A percentile compares a stretch with the other conserved stretches of the same genome.
Conservation (phyloP, 1,140 invertebrate species). For the Saccostrea glomerata region DNA sequence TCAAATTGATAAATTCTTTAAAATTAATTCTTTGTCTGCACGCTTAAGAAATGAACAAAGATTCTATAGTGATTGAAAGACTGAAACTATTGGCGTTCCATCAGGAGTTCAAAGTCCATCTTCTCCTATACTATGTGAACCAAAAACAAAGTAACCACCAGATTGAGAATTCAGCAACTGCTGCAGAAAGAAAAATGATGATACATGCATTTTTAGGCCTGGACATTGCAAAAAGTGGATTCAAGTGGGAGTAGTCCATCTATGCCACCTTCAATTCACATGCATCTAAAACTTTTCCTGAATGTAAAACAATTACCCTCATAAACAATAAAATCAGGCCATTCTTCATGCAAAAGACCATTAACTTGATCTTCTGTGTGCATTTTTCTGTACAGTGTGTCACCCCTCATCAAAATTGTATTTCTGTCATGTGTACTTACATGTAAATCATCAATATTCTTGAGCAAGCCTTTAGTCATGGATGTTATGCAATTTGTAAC, state of each 20-base stretch:
- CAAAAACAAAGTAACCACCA: background rate
- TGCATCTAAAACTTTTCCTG: background rate
- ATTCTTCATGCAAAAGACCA: background rate
- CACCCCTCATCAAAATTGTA: background rate
- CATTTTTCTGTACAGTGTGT: background rate
- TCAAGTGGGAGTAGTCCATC: too few relatives aligned
- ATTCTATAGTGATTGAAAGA: background rate
- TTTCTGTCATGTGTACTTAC: too few relatives aligned
- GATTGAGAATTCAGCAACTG: background rate
- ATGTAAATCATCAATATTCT: too few relatives aligned
- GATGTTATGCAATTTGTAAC: too few relatives aligned
- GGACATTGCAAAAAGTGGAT: too few relatives aligned
- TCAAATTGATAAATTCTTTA: too few relatives aligned
- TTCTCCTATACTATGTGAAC: conserved; percentile 1
- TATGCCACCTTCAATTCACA: too few relatives aligned
- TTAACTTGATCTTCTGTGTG: background rate
- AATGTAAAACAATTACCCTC: background rate
- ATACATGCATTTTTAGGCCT: background rate
- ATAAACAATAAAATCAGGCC: background rate
- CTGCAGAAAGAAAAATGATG: background rate
- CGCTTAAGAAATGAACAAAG: background rate
- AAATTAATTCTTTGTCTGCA: too few relatives aligned
- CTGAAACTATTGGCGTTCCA: background rate
- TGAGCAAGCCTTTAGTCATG: too few relatives aligned
- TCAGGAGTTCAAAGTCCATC: background rate